Evolutionary conservation across 2,797 vertebrate species (phyloP).

Genomic region (Alcedo atthis): DNA sequence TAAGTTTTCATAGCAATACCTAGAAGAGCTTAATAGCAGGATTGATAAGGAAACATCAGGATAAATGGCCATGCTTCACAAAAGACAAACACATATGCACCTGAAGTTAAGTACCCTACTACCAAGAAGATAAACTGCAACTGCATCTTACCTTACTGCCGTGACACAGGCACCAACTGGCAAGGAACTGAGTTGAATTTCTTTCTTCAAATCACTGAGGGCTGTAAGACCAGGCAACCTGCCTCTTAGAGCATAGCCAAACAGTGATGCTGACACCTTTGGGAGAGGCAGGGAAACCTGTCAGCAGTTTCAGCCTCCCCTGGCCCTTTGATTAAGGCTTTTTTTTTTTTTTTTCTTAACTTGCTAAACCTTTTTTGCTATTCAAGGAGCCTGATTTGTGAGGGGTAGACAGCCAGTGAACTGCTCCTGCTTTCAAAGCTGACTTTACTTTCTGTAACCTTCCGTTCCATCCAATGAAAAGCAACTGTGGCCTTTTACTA

Average conservation of each 20-base stretch:
- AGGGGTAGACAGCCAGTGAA: constrained; percentile 72
- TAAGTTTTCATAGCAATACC: neutral
- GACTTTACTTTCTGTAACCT: constrained; percentile 82
- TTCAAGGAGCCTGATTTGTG: constrained; percentile 69
- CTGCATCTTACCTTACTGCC: constrained; percentile 77
- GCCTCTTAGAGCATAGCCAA: constrained; percentile 74
- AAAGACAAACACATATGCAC: constrained; percentile 37
- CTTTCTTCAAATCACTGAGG: constrained; percentile 77
- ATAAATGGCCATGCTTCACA: neutral
- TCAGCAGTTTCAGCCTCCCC: constrained; percentile 78
- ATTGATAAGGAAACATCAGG: neutral
- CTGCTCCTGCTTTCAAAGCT: constrained; percentile 72
- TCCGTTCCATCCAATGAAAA: constrained; percentile 81
- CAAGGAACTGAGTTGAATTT: constrained; percentile 70
- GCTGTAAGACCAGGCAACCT: constrained; percentile 77
- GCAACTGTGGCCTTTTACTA: constrained; percentile 92
- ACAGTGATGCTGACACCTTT: constrained; percentile 79
- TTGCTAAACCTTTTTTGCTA: constrained; percentile 73
- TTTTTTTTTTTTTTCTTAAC: neutral
- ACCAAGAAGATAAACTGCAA: constrained; percentile 68
- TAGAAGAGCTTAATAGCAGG: neutral
- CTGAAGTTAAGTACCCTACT: neutral
- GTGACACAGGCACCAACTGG: constrained; percentile 71
- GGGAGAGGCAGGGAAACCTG: constrained; percentile 76
- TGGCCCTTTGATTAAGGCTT: constrained; percentile 79